phyloP scores from a whole-genome alignment of 2,113 vertebrate species.

The Labeo catla region DNA sequence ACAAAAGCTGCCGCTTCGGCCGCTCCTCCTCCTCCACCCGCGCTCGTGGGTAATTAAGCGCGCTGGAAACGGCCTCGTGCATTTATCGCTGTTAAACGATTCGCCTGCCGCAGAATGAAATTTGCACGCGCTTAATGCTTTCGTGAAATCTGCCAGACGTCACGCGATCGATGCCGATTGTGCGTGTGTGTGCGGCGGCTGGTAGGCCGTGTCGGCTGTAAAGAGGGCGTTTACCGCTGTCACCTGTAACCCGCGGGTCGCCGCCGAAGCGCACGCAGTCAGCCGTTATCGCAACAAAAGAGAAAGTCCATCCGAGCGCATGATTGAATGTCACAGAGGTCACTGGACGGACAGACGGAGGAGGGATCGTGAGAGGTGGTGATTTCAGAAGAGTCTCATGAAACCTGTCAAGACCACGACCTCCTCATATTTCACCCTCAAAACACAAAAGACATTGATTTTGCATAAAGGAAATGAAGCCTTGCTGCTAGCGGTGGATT shows the following conservation, averaged over 20 bases:
- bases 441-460: neutral
- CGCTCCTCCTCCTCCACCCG: neutral
- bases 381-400: neutral
- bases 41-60: neutral
- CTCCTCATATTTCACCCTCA: neutral
- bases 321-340: slow-evolving; percentile 65
- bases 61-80: neutral
- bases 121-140: neutral
- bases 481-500: neutral
- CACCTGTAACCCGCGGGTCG: slow-evolving; percentile 58
- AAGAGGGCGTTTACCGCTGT: slow-evolving; percentile 38
- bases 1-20: neutral
- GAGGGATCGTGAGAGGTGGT: neutral
- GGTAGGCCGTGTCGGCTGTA: neutral
- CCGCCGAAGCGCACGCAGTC: slow-evolving; percentile 46
- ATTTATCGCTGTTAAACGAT: neutral
- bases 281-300: slow-evolving; percentile 55
- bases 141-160: neutral
- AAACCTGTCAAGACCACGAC: neutral
- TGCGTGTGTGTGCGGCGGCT: neutral
- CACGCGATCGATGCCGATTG: neutral
- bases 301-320: slow-evolving; percentile 56
- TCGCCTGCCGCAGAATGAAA: neutral
- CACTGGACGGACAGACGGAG: slow-evolving; percentile 38
- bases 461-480: neutral